Percentiles rank a stretch among this genome's conserved stretches.
These are phyloP conservation scores for Excalfactoria chinensis DNA, from an alignment of 2,113 vertebrate species.

Conservation along the genomic window DNA sequence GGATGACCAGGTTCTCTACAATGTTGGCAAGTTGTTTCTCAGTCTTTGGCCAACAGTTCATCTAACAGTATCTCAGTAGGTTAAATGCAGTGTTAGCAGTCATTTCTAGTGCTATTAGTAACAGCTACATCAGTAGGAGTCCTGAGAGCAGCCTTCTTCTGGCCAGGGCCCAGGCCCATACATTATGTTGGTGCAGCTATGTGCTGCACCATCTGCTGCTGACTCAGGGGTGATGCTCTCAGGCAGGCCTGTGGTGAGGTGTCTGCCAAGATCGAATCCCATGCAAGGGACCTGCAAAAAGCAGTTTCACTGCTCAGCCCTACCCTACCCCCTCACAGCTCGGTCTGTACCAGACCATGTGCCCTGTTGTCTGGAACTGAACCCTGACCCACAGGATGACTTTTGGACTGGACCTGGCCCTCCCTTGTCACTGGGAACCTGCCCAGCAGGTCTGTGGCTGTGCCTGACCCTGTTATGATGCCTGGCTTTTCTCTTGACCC, in stretches of 20 bases:
- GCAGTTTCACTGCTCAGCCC: too few species aligned
- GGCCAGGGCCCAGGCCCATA: background rate
- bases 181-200: background rate
- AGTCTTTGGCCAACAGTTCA: background rate
- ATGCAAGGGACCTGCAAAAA: rapidly evolving
- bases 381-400: rapidly evolving
- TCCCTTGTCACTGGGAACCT: background rate
- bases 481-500: background rate
- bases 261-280: rapidly evolving
- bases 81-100: background rate
- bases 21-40: background rate
- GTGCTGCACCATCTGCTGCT: background rate
- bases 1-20: background rate
- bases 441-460: rapidly evolving
- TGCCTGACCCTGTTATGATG: background rate
- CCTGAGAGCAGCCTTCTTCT: background rate
- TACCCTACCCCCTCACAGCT: rapidly evolving
- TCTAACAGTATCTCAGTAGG: background rate
- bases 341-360: background rate
- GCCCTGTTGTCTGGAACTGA: rapidly evolving
- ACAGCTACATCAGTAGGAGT: background rate
- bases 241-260: background rate
- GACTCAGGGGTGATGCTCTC: background rate
- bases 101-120: background rate
- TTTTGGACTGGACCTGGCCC: too few species aligned